Percentiles rank a stretch among this genome's conserved stretches.
phyloP scores from a whole-genome alignment of 2,888 invertebrate species.

The Elaeidobius kamerunicus region DNA sequence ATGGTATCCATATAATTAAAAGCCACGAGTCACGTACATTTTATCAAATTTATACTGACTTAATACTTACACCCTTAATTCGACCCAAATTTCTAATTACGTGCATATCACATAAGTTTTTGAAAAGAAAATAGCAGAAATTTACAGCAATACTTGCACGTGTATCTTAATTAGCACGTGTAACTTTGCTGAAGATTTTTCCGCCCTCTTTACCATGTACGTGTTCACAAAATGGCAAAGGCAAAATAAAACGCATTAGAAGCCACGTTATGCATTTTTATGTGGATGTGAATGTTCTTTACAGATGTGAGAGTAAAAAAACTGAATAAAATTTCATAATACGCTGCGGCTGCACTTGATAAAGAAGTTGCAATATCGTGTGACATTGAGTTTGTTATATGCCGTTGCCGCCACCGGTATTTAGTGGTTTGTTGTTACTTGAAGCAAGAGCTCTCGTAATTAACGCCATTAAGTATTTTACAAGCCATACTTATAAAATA shows the following conservation, averaged over 20 bases:
- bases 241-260: slow-evolving; percentile 20
- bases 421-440: too few relatives aligned
- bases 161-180: slow-evolving; percentile 9
- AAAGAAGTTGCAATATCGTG: slow-evolving; percentile 18
- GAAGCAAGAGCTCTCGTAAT: too few relatives aligned
- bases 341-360: slow-evolving; percentile 18
- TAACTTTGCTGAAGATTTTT: slow-evolving; percentile 1
- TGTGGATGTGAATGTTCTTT: slow-evolving; percentile 22
- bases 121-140: too few relatives aligned
- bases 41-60: too few relatives aligned
- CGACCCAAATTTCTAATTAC: too few relatives aligned
- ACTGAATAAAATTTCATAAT: slow-evolving; percentile 22
- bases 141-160: too few relatives aligned
- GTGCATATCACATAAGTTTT: too few relatives aligned
- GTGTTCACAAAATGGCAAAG: not conserved
- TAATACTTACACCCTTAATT: too few relatives aligned
- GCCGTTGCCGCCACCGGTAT: slow-evolving; percentile 14
- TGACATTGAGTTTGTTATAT: slow-evolving; percentile 2
- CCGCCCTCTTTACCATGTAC: not conserved
- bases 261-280: slow-evolving; percentile 19
- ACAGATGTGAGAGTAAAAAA: slow-evolving; percentile 13
- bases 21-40: too few relatives aligned
- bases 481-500: too few relatives aligned
- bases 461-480: too few relatives aligned
- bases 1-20: too few relatives aligned